Evolutionary conservation across 2,113 vertebrate species (phyloP).

Genomic region (Oryzias curvinotus): DNA sequence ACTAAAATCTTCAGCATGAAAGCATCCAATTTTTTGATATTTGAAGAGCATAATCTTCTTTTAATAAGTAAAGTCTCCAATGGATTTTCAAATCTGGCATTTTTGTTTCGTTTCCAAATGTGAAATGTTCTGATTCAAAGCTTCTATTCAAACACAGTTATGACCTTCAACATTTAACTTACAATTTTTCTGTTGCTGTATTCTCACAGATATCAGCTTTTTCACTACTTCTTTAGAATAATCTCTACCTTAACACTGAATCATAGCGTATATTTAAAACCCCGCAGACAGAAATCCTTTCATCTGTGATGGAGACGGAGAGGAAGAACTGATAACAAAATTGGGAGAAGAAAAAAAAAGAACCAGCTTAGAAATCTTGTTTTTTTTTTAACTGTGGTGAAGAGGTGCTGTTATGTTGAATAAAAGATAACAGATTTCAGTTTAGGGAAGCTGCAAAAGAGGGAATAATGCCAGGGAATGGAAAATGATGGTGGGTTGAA

Average conservation of each 20-base stretch:
- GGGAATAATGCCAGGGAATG: conserved; percentile 19
- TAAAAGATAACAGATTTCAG: conserved; percentile 29
- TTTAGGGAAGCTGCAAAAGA: not conserved
- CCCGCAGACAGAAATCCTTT: conserved; percentile 53
- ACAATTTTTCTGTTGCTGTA: conserved; percentile 16
- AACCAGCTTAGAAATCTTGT: conserved; percentile 17
- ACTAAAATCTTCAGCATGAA: too few species aligned
- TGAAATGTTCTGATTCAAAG: too few species aligned
- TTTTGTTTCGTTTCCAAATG: too few species aligned
- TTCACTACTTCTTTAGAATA: conserved; percentile 12
- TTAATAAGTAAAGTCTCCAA: too few species aligned
- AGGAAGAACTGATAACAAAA: conserved; percentile 22
- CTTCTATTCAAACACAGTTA: too few species aligned
- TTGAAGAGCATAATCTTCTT: too few species aligned
- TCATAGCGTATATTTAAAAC: conserved; percentile 47
- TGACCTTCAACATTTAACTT: not conserved
- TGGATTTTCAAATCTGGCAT: too few species aligned
- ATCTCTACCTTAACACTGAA: conserved; percentile 37
- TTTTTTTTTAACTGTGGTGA: conserved; percentile 30
- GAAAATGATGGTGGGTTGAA: not conserved
- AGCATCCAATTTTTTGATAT: too few species aligned
- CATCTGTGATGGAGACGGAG: conserved; percentile 40
- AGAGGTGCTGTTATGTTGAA: conserved; percentile 23
- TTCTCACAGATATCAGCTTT: conserved; percentile 13
- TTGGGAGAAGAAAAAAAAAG: conserved; percentile 24